phyloP scores from a whole-genome alignment of 2,888 invertebrate genomes.

The Polydesmus complanatus region DNA sequence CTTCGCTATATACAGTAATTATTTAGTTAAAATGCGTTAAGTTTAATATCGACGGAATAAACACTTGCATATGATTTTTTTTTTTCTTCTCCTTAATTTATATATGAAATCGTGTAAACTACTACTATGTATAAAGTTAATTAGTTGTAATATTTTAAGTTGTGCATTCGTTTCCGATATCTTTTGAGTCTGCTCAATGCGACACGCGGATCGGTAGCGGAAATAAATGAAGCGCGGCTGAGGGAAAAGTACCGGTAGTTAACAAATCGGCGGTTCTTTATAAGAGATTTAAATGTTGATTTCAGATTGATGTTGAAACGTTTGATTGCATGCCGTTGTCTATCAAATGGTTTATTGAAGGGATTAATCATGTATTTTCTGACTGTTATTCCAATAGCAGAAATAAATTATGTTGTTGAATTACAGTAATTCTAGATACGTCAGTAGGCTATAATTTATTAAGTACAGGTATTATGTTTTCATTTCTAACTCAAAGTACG shows the following conservation, averaged over 20 bases:
- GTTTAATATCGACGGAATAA: too few relatives aligned
- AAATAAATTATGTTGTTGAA: constrained; percentile 1
- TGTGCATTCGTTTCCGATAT: too few relatives aligned
- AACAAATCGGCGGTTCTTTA: not conserved
- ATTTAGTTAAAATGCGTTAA: not conserved
- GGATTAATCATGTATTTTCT: not conserved
- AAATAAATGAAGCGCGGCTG: too few relatives aligned
- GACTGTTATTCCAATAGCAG: not conserved
- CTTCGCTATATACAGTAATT: not conserved
- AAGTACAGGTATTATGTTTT: too few relatives aligned
- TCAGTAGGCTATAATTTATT: not conserved
- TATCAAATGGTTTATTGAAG: not conserved
- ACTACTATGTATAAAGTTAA: not conserved
- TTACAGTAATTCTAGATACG: not conserved
- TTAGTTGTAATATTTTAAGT: not conserved
- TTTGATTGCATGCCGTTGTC: not conserved
- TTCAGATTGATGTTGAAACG: not conserved
- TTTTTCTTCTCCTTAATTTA: not conserved
- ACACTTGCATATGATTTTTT: not conserved
- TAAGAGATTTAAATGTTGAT: not conserved
- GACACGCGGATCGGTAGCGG: too few relatives aligned
- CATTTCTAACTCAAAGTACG: too few relatives aligned
- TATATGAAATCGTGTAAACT: not conserved
- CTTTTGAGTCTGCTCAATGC: too few relatives aligned
- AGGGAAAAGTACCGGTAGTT: too few relatives aligned